phyloP scores from a whole-genome alignment of 2,113 vertebrate species.

The Aix galericulata region DNA sequence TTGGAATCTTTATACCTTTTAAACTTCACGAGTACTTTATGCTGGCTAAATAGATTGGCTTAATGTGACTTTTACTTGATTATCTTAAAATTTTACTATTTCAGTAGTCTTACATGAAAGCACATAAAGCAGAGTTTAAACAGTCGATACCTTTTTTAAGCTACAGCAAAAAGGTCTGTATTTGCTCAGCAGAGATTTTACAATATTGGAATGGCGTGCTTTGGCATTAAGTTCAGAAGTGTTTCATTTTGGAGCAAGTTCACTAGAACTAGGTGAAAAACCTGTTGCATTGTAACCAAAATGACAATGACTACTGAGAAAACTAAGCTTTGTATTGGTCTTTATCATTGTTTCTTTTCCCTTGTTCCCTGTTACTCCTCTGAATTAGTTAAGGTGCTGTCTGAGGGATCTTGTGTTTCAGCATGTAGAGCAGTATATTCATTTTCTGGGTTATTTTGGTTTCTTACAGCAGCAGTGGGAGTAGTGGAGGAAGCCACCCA shows the following conservation, averaged over 20 bases:
- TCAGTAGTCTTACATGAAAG: not conserved
- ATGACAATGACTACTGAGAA: not conserved
- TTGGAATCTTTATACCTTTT: not conserved
- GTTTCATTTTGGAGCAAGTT: not conserved
- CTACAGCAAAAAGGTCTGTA: not conserved
- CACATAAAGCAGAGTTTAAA: not conserved
- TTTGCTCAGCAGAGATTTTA: not conserved
- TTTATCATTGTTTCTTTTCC: not conserved
- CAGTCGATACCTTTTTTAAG: not conserved
- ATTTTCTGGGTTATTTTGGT: conserved; percentile 37
- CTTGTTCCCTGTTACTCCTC: not conserved
- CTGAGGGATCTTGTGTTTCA: not conserved
- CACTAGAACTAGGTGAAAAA: not conserved
- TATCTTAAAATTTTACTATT: not conserved
- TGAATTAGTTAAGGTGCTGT: not conserved
- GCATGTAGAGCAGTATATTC: not conserved
- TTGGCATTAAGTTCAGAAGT: not conserved
- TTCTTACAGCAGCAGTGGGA: conserved; percentile 89
- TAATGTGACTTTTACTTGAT: not conserved
- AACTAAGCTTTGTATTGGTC: not conserved
- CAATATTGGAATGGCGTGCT: not conserved
- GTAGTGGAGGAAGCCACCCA: conserved; percentile 96
- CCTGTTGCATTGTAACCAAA: not conserved
- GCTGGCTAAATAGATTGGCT: not conserved
- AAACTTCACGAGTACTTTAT: not conserved